Evolutionary conservation across 2,113 vertebrate species (phyloP).

Genomic region (Eleginops maclovinus): DNA sequence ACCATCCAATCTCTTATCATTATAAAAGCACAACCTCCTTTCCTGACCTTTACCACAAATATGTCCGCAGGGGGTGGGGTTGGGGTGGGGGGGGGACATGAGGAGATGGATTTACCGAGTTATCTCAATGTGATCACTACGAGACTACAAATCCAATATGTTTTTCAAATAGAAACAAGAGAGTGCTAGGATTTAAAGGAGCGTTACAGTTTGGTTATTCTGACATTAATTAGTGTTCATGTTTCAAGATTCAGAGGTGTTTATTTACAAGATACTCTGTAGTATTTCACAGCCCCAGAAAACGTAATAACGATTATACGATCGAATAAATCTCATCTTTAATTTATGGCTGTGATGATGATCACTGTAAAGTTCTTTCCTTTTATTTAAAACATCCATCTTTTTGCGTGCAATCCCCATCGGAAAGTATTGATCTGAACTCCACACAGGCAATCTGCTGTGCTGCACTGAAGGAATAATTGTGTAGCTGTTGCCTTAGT

Average conservation of each 20-base stretch:
- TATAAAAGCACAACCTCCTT: conserved; percentile 31
- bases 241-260: not conserved
- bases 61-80: conserved; percentile 26
- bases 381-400: not conserved
- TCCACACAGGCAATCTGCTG: conserved; percentile 27
- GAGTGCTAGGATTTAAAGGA: not conserved
- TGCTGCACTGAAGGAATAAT: not conserved
- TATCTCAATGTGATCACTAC: conserved; percentile 1
- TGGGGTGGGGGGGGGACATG: too few species aligned
- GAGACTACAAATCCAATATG: not conserved
- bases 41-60: conserved; percentile 63
- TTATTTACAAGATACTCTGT: too few species aligned
- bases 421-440: not conserved
- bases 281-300: too few species aligned
- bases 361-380: not conserved
- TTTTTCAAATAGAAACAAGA: not conserved
- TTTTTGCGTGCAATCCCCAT: not conserved
- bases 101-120: conserved; percentile 55
- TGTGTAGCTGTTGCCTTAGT: not conserved
- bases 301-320: too few species aligned
- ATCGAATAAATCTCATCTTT: too few species aligned
- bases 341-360: too few species aligned
- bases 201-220: not conserved
- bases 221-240: not conserved
- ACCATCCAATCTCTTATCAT: conserved; percentile 47